Conservation (phyloP, 2,888 invertebrate species). For the Sphaeridia pumilis region DNA sequence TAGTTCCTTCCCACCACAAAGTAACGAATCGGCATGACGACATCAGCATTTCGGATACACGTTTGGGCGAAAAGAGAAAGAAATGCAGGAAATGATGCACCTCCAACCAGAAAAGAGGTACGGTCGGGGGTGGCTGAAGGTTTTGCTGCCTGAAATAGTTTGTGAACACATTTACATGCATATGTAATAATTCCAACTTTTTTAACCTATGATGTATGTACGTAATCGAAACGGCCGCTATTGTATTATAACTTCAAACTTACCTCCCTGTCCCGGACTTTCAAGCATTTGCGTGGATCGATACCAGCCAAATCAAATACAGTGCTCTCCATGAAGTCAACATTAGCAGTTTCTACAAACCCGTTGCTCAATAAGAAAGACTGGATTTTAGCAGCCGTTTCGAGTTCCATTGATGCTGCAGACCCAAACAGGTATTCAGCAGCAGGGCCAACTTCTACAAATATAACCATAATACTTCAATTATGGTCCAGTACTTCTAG, state of each 20-base stretch:
- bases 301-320: conserved; percentile 61
- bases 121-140: conserved; percentile 23
- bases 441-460: conserved; percentile 22
- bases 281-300: conserved; percentile 39
- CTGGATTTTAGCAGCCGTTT: conserved; percentile 26
- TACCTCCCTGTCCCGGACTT: conserved; percentile 31
- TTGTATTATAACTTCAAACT: too few relatives aligned
- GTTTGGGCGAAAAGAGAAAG: conserved; percentile 61
- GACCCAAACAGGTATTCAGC: conserved; percentile 25
- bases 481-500: background rate
- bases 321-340: conserved; percentile 64
- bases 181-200: background rate
- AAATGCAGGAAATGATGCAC: conserved; percentile 59
- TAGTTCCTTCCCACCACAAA: conserved; percentile 62
- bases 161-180: background rate
- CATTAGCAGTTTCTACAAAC: conserved; percentile 57
- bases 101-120: conserved; percentile 53
- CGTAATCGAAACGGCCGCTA: background rate
- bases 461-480: background rate
- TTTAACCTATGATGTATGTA: background rate
- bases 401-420: conserved; percentile 27
- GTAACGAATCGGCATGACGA: conserved; percentile 55
- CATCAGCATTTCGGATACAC: conserved; percentile 44
- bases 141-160: conserved; percentile 16
- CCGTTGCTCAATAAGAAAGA: conserved; percentile 41